Evolutionary conservation across 2,113 vertebrate species (phyloP), one percentile per base, ranked within the genome.

Genomic region (Pogona vitticeps): DNA sequence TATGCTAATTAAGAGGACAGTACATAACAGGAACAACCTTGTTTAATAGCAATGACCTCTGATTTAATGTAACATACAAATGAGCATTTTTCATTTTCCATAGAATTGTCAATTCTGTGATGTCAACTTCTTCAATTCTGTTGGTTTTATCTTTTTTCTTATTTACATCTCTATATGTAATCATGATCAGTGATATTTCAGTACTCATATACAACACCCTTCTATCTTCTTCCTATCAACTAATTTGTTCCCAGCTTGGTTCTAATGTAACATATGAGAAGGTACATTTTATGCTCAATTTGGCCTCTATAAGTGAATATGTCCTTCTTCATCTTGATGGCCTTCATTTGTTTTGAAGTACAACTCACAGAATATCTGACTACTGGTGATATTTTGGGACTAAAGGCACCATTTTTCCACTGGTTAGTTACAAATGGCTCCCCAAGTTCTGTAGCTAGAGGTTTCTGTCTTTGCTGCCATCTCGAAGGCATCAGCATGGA

Each of bases 1-100:
- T 82, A 63, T 86, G 91, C 58, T 88, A 36, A 76, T 75, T 76
- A 89, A 91, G 82, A 89, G 61, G 82, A 42, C 7, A 91, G 70
- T 85, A 91, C 36, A 76, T 31, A 88, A 76, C 71, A 91, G 75
- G 1, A 92, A 77, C 81, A 92, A 92, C 80, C 80, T 88, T 28
- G 80, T 80, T 63, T 76, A 71, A 91, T 20, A 85, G 75, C 17
- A 78, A 77, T 77, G 67, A 85, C 31, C 42, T 52, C 59, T 23
- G 13, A 28, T n/a, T 72, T 73, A 26, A 79, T 61, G 17, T 73
- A 33, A 26, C 14, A 67, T 4, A 65, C 33, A 18, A 36, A 67
- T n/a, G 20, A 23, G 18, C 31, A 38, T 80, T 77, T 70, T 78
- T 33, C 38, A 80, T 59, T 80, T 86, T 59, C 9, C 33, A 21